Base-by-base conservation (phyloP, 2,888 invertebrate genomes). In the Pachliopta kotzebuea region DNA sequence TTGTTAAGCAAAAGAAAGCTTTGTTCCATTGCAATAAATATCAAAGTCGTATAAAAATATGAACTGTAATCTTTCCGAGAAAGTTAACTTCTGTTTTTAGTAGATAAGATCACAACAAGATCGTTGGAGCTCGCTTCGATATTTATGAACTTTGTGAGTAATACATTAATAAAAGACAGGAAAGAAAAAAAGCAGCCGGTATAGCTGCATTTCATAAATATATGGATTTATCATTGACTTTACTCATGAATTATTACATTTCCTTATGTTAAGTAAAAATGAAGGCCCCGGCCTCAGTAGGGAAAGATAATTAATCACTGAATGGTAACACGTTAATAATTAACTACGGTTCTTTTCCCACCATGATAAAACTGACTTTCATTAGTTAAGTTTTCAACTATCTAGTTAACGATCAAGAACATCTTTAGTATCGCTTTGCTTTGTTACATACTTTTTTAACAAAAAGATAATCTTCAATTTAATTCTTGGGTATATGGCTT, bases 71-170 rank as follows among this genome's bases (percentile, higher is more conserved):
- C 61, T n/a, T 62, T 56, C 42, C 24, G 37, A 45, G 62, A 57
- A 62, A 53, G 42, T 20, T 42, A 42, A 62, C 7, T 58, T 24
- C 20, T 26, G 58, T 9, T 56, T 26, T 42, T 53, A n/a, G 42
- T 53, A 53, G 53, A 57, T 62, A 26, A 57, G 24, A 57, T 57
- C 57, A 42, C n/a, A 62, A 52, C 56, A 62, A 62, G 20, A 52
- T 42, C 53, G 37, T 4, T 9, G 26, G 52, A 57, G 50, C 37
- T 57, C 29, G 29, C 62, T 24, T 56, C 56, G 37, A 52, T 52
- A 62, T 62, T 57, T 62, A 62, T 62, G 42, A 62, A 37, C 26
- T 42, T 57, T 42, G 57, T 62, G 57, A 62, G 26, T 53, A 45
- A 62, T 62, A 53, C 26, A 62, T 62, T 57, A 53, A 62, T 62